phyloP scores from a whole-genome alignment of 1,140 invertebrate species.

The Hylyphantes graminicola region DNA sequence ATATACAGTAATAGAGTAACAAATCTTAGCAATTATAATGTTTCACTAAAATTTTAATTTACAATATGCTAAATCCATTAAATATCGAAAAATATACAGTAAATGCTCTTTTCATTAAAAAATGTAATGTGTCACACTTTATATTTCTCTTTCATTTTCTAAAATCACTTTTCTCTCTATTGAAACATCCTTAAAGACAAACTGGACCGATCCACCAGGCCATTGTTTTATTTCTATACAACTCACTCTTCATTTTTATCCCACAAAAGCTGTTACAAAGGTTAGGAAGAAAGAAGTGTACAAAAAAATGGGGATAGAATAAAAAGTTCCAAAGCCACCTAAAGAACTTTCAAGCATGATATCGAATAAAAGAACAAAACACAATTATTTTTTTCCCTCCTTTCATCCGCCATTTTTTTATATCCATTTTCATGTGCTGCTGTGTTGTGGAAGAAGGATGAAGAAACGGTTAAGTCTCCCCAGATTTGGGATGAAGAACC shows the following conservation, averaged over 20 bases:
- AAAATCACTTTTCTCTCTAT: too few relatives aligned
- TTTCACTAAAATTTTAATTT: too few relatives aligned
- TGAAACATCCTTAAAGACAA: neutral
- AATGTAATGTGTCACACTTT: too few relatives aligned
- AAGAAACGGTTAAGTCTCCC: constrained; percentile 50
- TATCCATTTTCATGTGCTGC: constrained; percentile 28
- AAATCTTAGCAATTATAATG: too few relatives aligned
- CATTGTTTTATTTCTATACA: constrained; percentile 40
- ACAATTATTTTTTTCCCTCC: constrained; percentile 11
- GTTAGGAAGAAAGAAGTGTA: neutral
- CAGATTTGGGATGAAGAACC: too few relatives aligned
- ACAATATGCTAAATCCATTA: too few relatives aligned
- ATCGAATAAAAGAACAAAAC: neutral
- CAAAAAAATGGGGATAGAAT: neutral
- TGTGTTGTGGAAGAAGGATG: constrained; percentile 9
- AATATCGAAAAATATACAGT: too few relatives aligned
- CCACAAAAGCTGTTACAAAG: constrained; percentile 12
- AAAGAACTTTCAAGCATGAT: constrained; percentile 25
- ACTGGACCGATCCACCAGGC: neutral
- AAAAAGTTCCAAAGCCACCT: constrained; percentile 16
- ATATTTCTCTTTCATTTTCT: too few relatives aligned
- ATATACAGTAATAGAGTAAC: too few relatives aligned
- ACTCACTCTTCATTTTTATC: constrained; percentile 44
- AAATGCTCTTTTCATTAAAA: too few relatives aligned
- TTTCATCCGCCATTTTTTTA: constrained; percentile 27